Percentiles rank a stretch among this genome's conserved stretches.
These are phyloP conservation scores for Sebastes trivittatus DNA, from an alignment of 2,797 vertebrate genomes.

Conservation along the genomic window DNA sequence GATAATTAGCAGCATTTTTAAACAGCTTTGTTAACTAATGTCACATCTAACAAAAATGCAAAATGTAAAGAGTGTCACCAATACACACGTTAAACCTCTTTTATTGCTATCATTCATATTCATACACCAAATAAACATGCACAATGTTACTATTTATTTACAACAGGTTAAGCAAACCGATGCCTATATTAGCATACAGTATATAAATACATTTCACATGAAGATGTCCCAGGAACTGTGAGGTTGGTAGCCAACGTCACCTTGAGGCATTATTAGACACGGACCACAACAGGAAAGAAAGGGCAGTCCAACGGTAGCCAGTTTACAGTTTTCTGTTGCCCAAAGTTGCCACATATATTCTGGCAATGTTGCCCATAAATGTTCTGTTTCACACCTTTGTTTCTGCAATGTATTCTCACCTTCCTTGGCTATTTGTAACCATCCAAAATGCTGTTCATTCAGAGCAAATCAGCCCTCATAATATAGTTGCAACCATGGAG, in stretches of 20 bases:
- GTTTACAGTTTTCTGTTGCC: neutral
- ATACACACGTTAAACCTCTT: slow-evolving; percentile 52
- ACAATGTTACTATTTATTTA: slow-evolving; percentile 76
- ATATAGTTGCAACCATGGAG: slow-evolving; percentile 8
- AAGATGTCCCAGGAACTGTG: slow-evolving; percentile 56
- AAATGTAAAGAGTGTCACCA: neutral
- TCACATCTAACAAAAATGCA: neutral
- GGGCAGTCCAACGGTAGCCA: slow-evolving; percentile 4
- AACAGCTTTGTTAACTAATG: neutral
- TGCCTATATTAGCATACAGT: slow-evolving; percentile 61
- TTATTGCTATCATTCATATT: slow-evolving; percentile 80
- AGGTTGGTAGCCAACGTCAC: slow-evolving; percentile 35
- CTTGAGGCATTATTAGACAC: slow-evolving; percentile 49
- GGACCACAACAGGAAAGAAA: slow-evolving; percentile 34
- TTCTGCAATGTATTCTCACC: neutral
- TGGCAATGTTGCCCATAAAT: neutral
- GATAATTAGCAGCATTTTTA: neutral
- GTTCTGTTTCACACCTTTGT: neutral
- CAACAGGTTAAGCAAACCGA: slow-evolving; percentile 68
- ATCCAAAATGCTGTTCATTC: slow-evolving; percentile 15
- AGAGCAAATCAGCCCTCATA: slow-evolving; percentile 7
- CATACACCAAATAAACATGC: slow-evolving; percentile 84
- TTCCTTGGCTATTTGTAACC: neutral
- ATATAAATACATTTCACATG: slow-evolving; percentile 75
- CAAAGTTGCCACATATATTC: neutral